Evolutionary conservation across 2,888 invertebrate species (phyloP).

Genomic region (Chydorus sphaericus): DNA sequence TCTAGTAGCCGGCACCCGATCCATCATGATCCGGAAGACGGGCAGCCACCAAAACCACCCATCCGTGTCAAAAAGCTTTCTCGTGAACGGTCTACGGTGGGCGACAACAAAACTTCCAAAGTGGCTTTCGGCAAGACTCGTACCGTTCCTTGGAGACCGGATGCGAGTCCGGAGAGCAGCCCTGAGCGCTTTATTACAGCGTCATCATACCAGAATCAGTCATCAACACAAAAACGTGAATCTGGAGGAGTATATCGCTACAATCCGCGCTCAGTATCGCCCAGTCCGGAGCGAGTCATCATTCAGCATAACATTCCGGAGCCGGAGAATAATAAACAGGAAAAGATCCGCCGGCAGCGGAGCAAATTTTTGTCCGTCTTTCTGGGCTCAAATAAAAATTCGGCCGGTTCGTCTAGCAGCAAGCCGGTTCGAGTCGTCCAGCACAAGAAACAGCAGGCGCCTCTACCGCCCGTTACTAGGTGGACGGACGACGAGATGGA

Average conservation of each 20-base stretch:
- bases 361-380: conserved; percentile 14
- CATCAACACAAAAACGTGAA: too few species aligned
- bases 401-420: not conserved
- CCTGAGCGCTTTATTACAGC: too few species aligned
- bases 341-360: conserved; percentile 16
- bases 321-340: conserved; percentile 14
- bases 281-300: not conserved
- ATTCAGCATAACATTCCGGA: too few species aligned
- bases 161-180: not conserved
- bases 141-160: not conserved
- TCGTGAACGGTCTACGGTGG: conserved; percentile 43
- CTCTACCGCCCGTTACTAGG: not conserved
- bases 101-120: not conserved
- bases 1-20: conserved; percentile 29
- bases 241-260: not conserved
- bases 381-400: conserved; percentile 7
- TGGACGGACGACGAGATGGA: not conserved
- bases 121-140: not conserved
- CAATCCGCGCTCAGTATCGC: not conserved
- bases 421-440: not conserved
- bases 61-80: conserved; percentile 42
- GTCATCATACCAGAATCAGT: too few species aligned
- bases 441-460: not conserved
- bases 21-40: conserved; percentile 37
- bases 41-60: conserved; percentile 37